Conservation (phyloP, 53 echinoderm and acorn worm genomes). For the Antedon mediterranea region DNA sequence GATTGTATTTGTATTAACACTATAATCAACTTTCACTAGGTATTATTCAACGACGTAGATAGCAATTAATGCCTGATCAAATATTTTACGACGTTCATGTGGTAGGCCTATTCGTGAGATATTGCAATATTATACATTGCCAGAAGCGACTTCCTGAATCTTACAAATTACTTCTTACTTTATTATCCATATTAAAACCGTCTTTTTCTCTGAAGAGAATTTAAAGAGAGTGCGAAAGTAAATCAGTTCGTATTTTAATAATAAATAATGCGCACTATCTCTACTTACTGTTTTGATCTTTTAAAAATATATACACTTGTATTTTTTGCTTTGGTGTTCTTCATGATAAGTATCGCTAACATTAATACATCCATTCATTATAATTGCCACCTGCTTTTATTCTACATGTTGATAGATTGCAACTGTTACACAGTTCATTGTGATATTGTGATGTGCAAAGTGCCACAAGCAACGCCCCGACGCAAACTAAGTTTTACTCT, state of each 20-base stretch:
- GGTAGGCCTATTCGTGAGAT: neutral
- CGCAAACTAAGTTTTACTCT: no score
- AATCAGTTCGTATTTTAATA: neutral
- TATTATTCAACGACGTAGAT: neutral
- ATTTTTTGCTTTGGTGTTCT: no score
- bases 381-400: no score
- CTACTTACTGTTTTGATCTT: no score
- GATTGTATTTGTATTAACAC: neutral
- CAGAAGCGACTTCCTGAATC: neutral
- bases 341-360: no score
- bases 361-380: no score
- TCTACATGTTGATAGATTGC: no score
- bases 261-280: no score
- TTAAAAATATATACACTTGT: no score
- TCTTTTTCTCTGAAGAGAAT: neutral
- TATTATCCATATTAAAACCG: neutral
- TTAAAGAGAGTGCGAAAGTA: neutral
- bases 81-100: neutral
- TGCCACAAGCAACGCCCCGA: no score
- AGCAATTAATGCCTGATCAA: neutral
- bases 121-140: neutral
- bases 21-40: neutral
- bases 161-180: neutral
- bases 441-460: no score
- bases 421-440: no score